Evolutionary conservation across 2,888 invertebrate species (phyloP), one percentile per base, ranked within the genome.

Genomic region (Gerris lacustris): DNA sequence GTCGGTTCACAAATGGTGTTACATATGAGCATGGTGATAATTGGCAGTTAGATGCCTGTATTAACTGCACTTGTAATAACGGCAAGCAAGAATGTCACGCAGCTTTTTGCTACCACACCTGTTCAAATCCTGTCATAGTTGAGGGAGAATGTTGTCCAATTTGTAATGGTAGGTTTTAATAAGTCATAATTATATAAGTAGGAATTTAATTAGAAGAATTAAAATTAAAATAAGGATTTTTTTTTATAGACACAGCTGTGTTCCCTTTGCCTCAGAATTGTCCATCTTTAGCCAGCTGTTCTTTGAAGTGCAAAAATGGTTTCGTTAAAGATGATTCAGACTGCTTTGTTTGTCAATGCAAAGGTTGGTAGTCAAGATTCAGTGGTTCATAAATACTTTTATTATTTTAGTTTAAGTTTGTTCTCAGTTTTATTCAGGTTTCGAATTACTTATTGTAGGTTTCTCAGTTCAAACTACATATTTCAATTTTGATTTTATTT

Each of bases 91-190:
- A 76, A 64, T 84, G 81, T 75, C 81, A 82, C 73, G 81, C 82
- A 0, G 80, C 81, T 73, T 79, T 83, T 78, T 82, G 82, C 74
- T 81, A 80, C 75, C 82, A 80, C 76, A 80, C 80, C 6, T 85
- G 85, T 76, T 77, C 79, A 62, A 81, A 82, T 74, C 84, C 84
- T 0, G 76, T 78, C 45, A 79, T 80, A 74, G 81, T 83, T 45
- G 79, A 81, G 4, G 84, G 83, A 47, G 81, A 82, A 73, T 85
- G 85, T 78, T 85, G 85, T 76, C 84, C 84, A 11, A 80, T 82
- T 69, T 85, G 85, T 77, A 82, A 83, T 73, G 81, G 79, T 78
- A 71, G 74, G 83, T 55, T 55, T 31, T 31, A 31, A 31, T 31
- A 31, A 31, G 31, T 31, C 31, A 31, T 31, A 31, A 31, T 31